Percentiles rank a stretch among this genome's conserved stretches.
Conservation (phyloP, 2,888 invertebrate species). For the Craniophora ligustri region DNA sequence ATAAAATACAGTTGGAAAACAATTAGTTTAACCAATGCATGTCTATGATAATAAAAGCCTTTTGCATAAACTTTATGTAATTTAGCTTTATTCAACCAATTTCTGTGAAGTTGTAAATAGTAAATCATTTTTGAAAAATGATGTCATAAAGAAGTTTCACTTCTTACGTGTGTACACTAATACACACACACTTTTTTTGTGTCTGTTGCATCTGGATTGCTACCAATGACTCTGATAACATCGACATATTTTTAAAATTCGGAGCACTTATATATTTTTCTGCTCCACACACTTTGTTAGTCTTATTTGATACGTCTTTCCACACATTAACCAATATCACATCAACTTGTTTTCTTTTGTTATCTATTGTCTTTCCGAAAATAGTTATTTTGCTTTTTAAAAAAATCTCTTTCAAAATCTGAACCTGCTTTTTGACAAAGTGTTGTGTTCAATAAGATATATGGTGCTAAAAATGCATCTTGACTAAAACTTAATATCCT, state of each 20-base stretch:
- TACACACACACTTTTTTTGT: too few relatives aligned
- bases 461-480: neutral
- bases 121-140: too few relatives aligned
- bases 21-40: too few relatives aligned
- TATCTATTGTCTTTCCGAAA: conserved; percentile 1
- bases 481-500: neutral
- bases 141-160: too few relatives aligned
- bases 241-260: neutral
- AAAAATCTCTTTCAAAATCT: neutral
- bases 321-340: conserved; percentile 1
- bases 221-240: neutral
- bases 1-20: too few relatives aligned
- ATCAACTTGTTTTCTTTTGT: too few relatives aligned
- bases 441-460: neutral
- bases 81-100: too few relatives aligned
- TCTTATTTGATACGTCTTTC: conserved; percentile 1
- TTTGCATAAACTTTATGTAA: too few relatives aligned
- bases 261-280: conserved; percentile 2
- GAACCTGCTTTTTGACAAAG: neutral
- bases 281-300: conserved; percentile 1
- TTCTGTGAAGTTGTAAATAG: too few relatives aligned
- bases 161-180: too few relatives aligned
- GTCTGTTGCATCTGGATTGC: neutral
- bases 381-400: neutral
- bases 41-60: too few relatives aligned